Percentiles rank a stretch among this genome's conserved stretches.
These are phyloP conservation scores for Romanomermis culicivorax DNA, from an alignment of 2,888 invertebrate species.

Conservation along the genomic window DNA sequence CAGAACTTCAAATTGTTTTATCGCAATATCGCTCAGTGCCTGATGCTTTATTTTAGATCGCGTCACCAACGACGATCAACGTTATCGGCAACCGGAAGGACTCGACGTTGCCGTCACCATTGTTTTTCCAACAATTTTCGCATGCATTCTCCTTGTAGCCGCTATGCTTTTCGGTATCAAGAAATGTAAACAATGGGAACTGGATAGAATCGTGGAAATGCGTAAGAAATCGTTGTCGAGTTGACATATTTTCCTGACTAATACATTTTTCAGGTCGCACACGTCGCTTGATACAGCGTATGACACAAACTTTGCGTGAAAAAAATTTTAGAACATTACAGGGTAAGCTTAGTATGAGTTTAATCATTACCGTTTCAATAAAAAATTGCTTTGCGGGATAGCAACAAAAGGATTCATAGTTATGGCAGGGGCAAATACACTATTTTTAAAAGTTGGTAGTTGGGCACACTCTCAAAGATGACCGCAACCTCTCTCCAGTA, in stretches of 20 bases:
- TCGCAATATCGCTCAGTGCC: too few species aligned
- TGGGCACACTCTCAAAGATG: too few species aligned
- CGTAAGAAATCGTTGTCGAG: slow-evolving; percentile 12
- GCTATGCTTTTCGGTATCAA: slow-evolving; percentile 27
- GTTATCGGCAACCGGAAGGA: background rate
- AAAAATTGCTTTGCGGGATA: too few species aligned
- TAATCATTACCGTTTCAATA: too few species aligned
- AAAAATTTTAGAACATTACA: slow-evolving; percentile 26
- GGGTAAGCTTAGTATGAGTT: slow-evolving; percentile 13
- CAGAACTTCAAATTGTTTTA: too few species aligned
- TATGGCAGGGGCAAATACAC: too few species aligned
- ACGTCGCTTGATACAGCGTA: slow-evolving; percentile 22
- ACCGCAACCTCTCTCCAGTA: too few species aligned
- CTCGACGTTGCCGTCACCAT: slow-evolving; percentile 21
- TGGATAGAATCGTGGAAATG: slow-evolving; percentile 25
- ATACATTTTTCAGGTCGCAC: slow-evolving; percentile 16
- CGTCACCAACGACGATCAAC: background rate
- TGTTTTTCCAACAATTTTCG: slow-evolving; percentile 26
- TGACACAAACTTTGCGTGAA: slow-evolving; percentile 23
- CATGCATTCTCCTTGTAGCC: slow-evolving; percentile 25
- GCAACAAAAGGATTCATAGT: too few species aligned
- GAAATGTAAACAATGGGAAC: slow-evolving; percentile 28
- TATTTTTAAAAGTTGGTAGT: too few species aligned
- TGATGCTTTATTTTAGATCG: too few species aligned
- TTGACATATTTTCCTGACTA: background rate